phyloP scores from a whole-genome alignment of 2,113 vertebrate genomes.

The Seriola dumerili region DNA sequence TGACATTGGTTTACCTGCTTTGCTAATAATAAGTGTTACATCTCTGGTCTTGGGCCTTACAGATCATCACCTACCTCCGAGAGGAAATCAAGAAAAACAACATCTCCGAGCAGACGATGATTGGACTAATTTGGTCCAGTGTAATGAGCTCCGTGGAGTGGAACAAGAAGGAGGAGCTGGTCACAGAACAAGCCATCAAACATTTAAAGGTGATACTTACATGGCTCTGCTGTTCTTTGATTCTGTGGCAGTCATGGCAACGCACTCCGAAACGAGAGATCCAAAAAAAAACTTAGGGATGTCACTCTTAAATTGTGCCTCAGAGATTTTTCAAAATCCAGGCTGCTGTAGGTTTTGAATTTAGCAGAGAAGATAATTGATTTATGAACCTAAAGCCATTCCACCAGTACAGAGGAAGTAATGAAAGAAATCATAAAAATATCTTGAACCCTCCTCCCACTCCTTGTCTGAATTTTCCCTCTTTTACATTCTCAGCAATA shows the following conservation, averaged over 20 bases:
- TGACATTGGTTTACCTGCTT: not conserved
- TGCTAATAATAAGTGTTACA: constrained; percentile 18
- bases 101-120: constrained; percentile 96
- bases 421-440: constrained; percentile 7
- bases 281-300: not conserved
- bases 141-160: constrained; percentile 98
- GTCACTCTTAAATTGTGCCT: constrained; percentile 13
- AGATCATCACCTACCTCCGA: constrained; percentile 93
- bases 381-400: constrained; percentile 18
- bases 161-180: constrained; percentile 99
- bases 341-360: constrained; percentile 25
- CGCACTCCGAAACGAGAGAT: not conserved
- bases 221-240: not conserved
- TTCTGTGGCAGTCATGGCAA: not conserved
- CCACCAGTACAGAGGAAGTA: not conserved
- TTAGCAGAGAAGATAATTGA: constrained; percentile 1
- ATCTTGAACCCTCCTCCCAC: not conserved
- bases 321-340: not conserved
- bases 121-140: constrained; percentile 94
- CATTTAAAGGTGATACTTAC: constrained; percentile 87
- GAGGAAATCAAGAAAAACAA: constrained; percentile 98
- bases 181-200: constrained; percentile 99
- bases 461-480: not conserved
- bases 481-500: constrained; percentile 89
- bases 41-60: constrained; percentile 26